Evolutionary conservation across 2,888 invertebrate genomes (phyloP).

Genomic region (Caenorhabditis imperialis): DNA sequence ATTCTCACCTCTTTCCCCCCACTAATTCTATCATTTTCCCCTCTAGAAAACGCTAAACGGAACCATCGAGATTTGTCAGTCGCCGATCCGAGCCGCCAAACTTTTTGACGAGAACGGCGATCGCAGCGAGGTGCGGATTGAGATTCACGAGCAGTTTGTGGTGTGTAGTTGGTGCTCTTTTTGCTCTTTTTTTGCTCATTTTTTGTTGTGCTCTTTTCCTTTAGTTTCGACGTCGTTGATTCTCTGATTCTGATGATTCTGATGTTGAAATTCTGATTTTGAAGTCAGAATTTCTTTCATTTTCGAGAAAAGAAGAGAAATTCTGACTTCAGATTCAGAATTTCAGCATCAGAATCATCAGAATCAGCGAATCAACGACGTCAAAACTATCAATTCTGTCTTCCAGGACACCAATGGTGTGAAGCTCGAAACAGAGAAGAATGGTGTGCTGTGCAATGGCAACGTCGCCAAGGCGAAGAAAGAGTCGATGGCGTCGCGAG

Average conservation of each 20-base stretch:
- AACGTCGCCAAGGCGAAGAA: constrained; percentile 22
- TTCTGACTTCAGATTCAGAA: too few species aligned
- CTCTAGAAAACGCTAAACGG: constrained; percentile 4
- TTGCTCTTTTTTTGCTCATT: not conserved
- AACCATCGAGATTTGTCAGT: constrained; percentile 27
- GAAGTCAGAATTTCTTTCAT: too few species aligned
- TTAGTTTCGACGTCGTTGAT: not conserved
- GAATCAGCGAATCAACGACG: too few species aligned
- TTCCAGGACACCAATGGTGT: not conserved
- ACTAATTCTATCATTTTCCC: not conserved
- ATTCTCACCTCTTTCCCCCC: not conserved
- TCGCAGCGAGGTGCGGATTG: constrained; percentile 22
- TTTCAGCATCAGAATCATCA: too few species aligned
- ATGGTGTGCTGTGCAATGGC: constrained; percentile 38
- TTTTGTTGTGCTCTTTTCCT: constrained; percentile 3
- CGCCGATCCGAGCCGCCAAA: constrained; percentile 27
- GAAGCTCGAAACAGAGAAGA: constrained; percentile 4
- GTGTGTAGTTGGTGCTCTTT: constrained; percentile 32
- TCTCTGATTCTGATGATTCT: too few species aligned
- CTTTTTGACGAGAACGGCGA: constrained; percentile 28
- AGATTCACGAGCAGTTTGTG: constrained; percentile 41
- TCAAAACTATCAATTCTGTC: too few species aligned
- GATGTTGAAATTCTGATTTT: too few species aligned
- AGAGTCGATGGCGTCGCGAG: constrained; percentile 41
- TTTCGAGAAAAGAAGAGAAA: too few species aligned